Conservation (phyloP, 1,140 invertebrate genomes). For the Phocides pigmalion region DNA sequence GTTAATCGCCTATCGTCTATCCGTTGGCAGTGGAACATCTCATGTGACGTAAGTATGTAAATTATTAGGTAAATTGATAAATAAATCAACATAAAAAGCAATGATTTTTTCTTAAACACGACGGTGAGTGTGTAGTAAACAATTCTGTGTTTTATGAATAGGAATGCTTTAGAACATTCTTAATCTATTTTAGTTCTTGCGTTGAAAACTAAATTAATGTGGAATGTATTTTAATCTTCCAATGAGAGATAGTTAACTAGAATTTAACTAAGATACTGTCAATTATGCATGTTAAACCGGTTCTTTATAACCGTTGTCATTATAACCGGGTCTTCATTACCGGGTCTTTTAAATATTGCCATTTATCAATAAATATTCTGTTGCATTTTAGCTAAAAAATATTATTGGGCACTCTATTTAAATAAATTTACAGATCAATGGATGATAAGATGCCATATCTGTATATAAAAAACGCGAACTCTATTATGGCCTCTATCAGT, state of each 20-base stretch:
- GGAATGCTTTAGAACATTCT: too few relatives aligned
- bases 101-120: neutral
- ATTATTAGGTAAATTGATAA: neutral
- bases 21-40: neutral
- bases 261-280: neutral
- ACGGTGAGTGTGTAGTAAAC: neutral
- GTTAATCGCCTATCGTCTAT: neutral
- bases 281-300: neutral
- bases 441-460: neutral
- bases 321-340: too few relatives aligned
- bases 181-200: too few relatives aligned
- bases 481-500: conserved; percentile 28
- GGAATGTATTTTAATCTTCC: too few relatives aligned
- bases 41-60: neutral
- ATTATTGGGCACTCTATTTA: neutral
- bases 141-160: neutral
- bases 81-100: neutral
- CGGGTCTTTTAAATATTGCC: too few relatives aligned
- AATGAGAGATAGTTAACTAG: too few relatives aligned
- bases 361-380: too few relatives aligned
- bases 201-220: too few relatives aligned
- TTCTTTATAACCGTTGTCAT: neutral
- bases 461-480: conserved; percentile 11
- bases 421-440: neutral
- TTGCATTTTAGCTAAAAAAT: too few relatives aligned